Base-by-base conservation (phyloP, 2,888 invertebrate genomes). In the Molorchus minor region DNA sequence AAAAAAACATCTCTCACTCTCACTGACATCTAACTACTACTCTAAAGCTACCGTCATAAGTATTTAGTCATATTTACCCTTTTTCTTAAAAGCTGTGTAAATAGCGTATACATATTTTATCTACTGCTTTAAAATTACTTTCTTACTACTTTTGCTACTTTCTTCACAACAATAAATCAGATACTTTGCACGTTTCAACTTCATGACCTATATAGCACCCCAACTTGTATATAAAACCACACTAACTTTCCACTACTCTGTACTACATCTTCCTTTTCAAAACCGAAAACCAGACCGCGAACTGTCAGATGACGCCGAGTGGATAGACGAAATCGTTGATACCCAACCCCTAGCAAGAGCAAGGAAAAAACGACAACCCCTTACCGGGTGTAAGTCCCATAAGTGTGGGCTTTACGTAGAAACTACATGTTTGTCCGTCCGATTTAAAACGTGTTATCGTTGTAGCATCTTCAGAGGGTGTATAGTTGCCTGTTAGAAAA, bases 361-460 rank as follows among this genome's bases (percentile, higher is more conserved):
- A n/a, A 53, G 72, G 47, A 71, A 70, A 68, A 72, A 70, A 55
- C 66, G 67, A 35, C 66, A 61, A 44, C 64, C 65, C 52, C 29
- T 60, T 30, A 61, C 71, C 54, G 77, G 75, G 69, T 75, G 77
- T 77, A 77, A 77, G 77, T 75, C 68, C 60, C 51, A n/a, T 59
- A 54, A 53, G 58, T 67, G 65, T 69, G 61, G 65, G 51, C 54
- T 49, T 54, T 61, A 49, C 60, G 60, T 65, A 58, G 54, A 55
- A 47, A 17, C 52, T 51, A 33, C 33, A 56, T 63, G 53, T 61
- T 40, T 60, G 60, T 65, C 58, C 40, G 61, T 43, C 53, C 19
- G 36, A 12, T 41, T 43, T 49, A 51, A 55, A 57, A 35, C 21
- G 13, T 33, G 21, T 40, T 52, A 45, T 63, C 35, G 49, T 57